phyloP scores from a whole-genome alignment of 2,113 vertebrate species.

The Promerops cafer region DNA sequence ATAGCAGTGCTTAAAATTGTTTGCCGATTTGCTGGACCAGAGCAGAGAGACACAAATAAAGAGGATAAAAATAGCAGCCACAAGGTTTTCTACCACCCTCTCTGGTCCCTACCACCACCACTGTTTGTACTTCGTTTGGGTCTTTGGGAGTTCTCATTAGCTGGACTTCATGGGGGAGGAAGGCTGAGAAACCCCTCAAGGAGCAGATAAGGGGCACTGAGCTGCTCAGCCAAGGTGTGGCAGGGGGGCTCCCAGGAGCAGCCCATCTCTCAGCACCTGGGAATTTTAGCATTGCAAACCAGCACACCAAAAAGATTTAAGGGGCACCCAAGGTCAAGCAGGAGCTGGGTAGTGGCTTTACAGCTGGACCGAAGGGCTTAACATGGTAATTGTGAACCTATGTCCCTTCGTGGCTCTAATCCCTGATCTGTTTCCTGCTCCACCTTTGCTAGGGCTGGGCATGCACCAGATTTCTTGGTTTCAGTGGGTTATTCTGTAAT shows the following conservation, averaged over 20 bases:
- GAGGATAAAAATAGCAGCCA: not conserved
- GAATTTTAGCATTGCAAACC: slow-evolving; percentile 9
- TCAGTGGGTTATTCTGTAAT: slow-evolving; percentile 7
- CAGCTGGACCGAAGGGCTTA: slow-evolving; percentile 19
- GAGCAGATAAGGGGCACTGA: not conserved
- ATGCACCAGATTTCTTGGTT: slow-evolving; percentile 32
- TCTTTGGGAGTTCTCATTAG: not conserved
- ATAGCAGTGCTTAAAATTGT: not conserved
- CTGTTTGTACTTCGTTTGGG: fast-evolving
- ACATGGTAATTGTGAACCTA: slow-evolving; percentile 42
- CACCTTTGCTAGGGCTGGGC: slow-evolving; percentile 13
- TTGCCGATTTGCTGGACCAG: not conserved
- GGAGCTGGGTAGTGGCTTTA: not conserved
- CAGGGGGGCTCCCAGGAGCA: not conserved
- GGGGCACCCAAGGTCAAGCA: slow-evolving; percentile 8
- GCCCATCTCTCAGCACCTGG: not conserved
- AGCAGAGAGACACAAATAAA: not conserved
- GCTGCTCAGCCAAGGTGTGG: not conserved
- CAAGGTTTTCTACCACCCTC: not conserved
- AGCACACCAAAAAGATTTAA: not conserved
- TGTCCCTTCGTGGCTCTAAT: not conserved
- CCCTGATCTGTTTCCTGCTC: slow-evolving; percentile 9
- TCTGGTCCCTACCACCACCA: not conserved
- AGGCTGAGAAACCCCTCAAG: not conserved
- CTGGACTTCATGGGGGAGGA: not conserved